These are phyloP conservation scores for Blastobasis lacticolella DNA, from an alignment of 2,888 invertebrate genomes.

Conservation along the genomic window DNA sequence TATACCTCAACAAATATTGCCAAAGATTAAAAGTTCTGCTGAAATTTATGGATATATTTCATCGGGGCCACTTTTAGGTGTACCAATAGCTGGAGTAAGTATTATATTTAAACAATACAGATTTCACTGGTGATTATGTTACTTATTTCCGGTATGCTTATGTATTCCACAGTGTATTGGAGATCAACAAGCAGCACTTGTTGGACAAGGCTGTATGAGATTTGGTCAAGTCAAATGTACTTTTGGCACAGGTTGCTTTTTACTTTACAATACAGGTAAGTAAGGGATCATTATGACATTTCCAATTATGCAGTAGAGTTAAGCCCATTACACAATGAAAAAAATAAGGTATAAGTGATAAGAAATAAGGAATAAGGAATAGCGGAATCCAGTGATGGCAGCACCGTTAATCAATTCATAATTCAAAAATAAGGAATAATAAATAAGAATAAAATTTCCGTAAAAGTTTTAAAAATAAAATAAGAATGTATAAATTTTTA, in stretches of 20 bases:
- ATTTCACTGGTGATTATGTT: slow-evolving; percentile 7
- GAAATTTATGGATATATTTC: slow-evolving; percentile 91
- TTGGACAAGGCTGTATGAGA: slow-evolving; percentile 92
- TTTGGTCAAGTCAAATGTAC: slow-evolving; percentile 95
- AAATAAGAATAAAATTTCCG: no score
- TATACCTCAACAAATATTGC: slow-evolving; percentile 87
- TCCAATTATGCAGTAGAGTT: no score
- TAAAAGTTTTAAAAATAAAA: no score
- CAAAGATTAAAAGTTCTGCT: slow-evolving; percentile 91
- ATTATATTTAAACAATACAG: slow-evolving; percentile 8
- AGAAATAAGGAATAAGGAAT: no score
- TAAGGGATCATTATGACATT: background rate
- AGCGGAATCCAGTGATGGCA: no score
- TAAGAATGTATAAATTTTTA: no score
- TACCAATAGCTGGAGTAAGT: slow-evolving; percentile 91
- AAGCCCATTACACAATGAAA: no score
- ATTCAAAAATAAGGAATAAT: no score
- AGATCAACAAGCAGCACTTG: slow-evolving; percentile 95
- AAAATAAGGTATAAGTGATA: no score
- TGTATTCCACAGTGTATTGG: slow-evolving; percentile 81
- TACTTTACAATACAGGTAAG: slow-evolving; percentile 93
- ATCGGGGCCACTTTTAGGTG: slow-evolving; percentile 82
- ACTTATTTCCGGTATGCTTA: slow-evolving; percentile 8
- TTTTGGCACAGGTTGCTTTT: slow-evolving; percentile 96
- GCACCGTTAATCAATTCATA: no score